Conservation (phyloP, 64 coral and sea anemone species). For the Hydrozoanthus tunicans region DNA sequence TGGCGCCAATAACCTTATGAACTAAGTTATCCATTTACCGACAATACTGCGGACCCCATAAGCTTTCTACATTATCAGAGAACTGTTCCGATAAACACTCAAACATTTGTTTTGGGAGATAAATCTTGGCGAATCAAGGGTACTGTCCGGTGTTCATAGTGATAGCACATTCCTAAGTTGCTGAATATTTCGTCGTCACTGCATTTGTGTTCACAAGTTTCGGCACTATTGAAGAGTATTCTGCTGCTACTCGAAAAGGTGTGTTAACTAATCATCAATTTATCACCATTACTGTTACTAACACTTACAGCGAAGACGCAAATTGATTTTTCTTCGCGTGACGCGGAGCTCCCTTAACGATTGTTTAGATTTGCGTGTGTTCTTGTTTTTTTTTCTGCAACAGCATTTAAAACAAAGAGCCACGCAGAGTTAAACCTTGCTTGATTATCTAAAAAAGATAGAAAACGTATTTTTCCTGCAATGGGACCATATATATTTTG, state of each 20-base stretch:
- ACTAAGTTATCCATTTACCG: slow-evolving; percentile 22
- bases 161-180: background rate
- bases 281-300: slow-evolving; percentile 5
- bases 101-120: slow-evolving; percentile 7
- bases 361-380: background rate
- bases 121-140: slow-evolving; percentile 12
- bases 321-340: slow-evolving; percentile 2
- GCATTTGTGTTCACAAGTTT: background rate
- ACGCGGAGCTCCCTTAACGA: background rate
- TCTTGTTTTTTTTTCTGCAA: background rate
- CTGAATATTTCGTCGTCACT: background rate
- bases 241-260: background rate
- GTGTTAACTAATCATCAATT: slow-evolving; percentile 23
- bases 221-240: background rate
- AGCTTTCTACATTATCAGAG: slow-evolving; percentile 50
- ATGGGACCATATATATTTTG: background rate
- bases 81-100: slow-evolving; percentile 32
- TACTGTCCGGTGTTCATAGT: background rate
- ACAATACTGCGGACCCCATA: slow-evolving; percentile 23
- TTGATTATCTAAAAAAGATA: background rate
- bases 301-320: background rate
- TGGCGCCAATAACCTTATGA: slow-evolving; percentile 22
- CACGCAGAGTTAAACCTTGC: background rate
- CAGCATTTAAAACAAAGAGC: background rate
- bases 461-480: slow-evolving; percentile 23